Base-by-base conservation (phyloP, 2,888 invertebrate genomes). In the Rhopalosiphum nymphaeae region DNA sequence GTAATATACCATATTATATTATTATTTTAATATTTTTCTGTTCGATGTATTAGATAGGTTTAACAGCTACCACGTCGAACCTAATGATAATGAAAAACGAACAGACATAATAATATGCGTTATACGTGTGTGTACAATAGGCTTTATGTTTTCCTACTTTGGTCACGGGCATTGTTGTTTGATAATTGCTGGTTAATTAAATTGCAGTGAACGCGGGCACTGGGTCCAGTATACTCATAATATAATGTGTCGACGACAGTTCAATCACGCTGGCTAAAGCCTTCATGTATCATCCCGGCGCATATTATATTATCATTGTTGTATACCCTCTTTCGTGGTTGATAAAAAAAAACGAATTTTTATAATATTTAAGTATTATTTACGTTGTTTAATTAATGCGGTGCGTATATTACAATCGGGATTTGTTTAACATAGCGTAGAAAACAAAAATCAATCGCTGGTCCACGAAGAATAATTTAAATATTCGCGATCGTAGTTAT, bases 151-250 rank as follows among this genome's bases (percentile, higher is more conserved):
- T 92, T 87, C 67, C 61, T 87, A 49, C 49, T 92, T 49, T 16
- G 57, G 42, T 44, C 61, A n/a, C 29, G 67, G 78, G 88, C 88
- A 89, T 92, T 92, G 88, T 89, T 89, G 36, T 92, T 89, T 56
- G 78, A 92, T 92, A 92, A 92, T 92, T 78, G 88, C n/a, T 25
- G 88, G 88, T 92, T 92, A 78, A 89, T 92, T 89, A 92, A 92
- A 92, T 87, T 49, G 56, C 21, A 36, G 78, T 78, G 78, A 78
- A 91, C 67, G 46, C n/a, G 42, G 42, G 36, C 42, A 16, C 42
- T 1, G 67, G n/a, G 44, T 92, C 78, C 88, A 89, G 49, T 49
- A 26, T 29, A 49, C 11, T 78, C 78, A 78, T 57, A 21, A 36
- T 29, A 26, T 84, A 29, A 86, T 49, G 78, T 89, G 92, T 92